Conservation (phyloP, 2,113 vertebrate species). For the Fregetta grallaria region DNA sequence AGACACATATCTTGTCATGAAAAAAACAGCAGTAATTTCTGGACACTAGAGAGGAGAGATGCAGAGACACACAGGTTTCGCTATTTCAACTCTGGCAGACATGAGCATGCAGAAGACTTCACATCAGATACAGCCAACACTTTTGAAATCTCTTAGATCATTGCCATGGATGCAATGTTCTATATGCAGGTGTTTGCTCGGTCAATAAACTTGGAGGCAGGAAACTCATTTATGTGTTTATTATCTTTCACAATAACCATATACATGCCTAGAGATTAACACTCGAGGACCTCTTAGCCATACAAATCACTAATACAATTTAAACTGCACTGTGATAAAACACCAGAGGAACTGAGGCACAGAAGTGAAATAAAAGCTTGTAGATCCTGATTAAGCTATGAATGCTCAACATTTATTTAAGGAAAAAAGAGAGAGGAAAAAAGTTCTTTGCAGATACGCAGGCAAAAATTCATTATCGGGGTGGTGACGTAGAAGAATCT, state of each 20-base stretch:
- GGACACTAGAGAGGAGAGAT: not conserved
- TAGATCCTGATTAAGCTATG: not conserved
- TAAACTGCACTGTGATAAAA: not conserved
- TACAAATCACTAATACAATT: not conserved
- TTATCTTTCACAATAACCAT: not conserved
- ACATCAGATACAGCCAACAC: not conserved
- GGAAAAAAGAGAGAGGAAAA: not conserved
- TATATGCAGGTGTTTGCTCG: not conserved
- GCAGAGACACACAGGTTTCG: not conserved
- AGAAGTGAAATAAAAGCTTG: not conserved
- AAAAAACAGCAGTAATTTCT: not conserved
- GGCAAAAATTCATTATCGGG: not conserved
- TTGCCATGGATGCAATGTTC: not conserved
- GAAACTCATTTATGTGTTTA: conserved; percentile 1
- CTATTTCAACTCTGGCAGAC: not conserved
- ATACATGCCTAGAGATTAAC: not conserved
- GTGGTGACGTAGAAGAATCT: conserved; percentile 24
- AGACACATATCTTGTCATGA: not conserved
- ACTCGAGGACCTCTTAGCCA: not conserved
- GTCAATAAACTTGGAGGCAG: not conserved
- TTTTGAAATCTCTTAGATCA: not conserved
- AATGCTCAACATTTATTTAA: not conserved
- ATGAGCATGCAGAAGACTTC: not conserved
- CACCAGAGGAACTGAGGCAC: not conserved
- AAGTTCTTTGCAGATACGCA: not conserved